Evolutionary conservation across 2,113 vertebrate genomes (phyloP), one percentile per base, ranked within the genome.

Genomic region (Seriola quinqueradiata): DNA sequence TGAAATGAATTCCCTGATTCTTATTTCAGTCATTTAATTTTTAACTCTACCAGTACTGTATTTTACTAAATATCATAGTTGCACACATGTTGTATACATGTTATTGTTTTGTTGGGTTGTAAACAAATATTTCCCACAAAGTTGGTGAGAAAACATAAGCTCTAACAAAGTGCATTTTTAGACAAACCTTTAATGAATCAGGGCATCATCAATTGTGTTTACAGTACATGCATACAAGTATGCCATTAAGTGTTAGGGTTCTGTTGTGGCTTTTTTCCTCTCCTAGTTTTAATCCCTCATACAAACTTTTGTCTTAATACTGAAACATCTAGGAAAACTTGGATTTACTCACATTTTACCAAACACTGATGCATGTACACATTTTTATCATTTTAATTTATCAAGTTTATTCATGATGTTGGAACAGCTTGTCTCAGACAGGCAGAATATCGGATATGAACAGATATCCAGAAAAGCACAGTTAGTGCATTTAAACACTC

Each of bases 171-270:
- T 60, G 8, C 52, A 66, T 68, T 42, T 63, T 3, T 52, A 67
- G 9, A 70, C 48, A 54, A 72, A 59, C 66, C 23, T 25, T 0
- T 9, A 64, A 50, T 64, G 73, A 42, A 82, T 46, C 46, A 12
- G 78, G 0, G 52, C 70, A 2, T 66, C 25, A 25, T 50, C 1
- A 4, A 0, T 13, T 57, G 42, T 42, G 67, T 79, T 76, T 60
- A 55, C 61, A 70, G 1, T 38, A 46, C 32, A 46, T 54, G 5
- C 28, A n/a, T 10, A n/a, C 16, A 48, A 25, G 58, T 46, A 2
- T 63, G 11, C 38, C 8, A 12, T 69, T 17, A 38, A 14, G 54
- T 63, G 50, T 78, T 8, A 54, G 36, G 34, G 8, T 75, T 7
- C 19, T 48, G 66, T 44, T 70, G 17, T 36, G 5, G 57, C 63